A percentile compares a stretch with the other conserved stretches of the same genome.
Evolutionary conservation across 2,888 invertebrate genomes (phyloP).

Genomic region (Synanthedon vespiformis): DNA sequence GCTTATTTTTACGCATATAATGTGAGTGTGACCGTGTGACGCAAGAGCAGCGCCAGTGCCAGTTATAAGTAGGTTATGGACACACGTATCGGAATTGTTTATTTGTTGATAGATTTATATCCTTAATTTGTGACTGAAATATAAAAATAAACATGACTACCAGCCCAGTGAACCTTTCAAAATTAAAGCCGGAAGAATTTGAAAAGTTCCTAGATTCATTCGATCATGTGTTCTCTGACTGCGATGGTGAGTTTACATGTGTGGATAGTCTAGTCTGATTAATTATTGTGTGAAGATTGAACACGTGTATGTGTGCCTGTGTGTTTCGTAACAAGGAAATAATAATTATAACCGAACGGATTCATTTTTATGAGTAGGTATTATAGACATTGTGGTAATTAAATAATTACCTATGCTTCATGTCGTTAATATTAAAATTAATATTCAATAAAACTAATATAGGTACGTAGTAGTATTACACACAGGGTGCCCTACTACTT

Average conservation of each 20-base stretch:
- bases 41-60: conserved; percentile 21
- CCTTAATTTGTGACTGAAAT: conserved; percentile 9
- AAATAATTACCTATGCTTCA: no score
- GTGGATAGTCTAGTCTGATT: neutral
- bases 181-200: conserved; percentile 52
- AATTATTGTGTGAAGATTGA: neutral
- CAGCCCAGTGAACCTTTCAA: conserved; percentile 44
- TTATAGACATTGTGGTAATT: no score
- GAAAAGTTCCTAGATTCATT: conserved; percentile 71
- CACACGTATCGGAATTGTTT: conserved; percentile 30
- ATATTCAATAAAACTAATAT: no score
- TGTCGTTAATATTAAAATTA: no score
- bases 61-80: conserved; percentile 27
- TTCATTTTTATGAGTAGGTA: no score
- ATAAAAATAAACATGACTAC: conserved; percentile 16
- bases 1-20: neutral
- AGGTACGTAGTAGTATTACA: no score
- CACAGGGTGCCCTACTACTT: no score
- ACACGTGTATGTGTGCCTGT: no score
- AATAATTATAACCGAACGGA: no score
- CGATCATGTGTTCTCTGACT: conserved; percentile 81
- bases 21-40: neutral
- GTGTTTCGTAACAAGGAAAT: no score
- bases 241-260: conserved; percentile 73
- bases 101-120: conserved; percentile 7